These are phyloP conservation scores for Threskiornis aethiopicus DNA, from an alignment of 2,797 vertebrate genomes.

Conservation along the genomic window DNA sequence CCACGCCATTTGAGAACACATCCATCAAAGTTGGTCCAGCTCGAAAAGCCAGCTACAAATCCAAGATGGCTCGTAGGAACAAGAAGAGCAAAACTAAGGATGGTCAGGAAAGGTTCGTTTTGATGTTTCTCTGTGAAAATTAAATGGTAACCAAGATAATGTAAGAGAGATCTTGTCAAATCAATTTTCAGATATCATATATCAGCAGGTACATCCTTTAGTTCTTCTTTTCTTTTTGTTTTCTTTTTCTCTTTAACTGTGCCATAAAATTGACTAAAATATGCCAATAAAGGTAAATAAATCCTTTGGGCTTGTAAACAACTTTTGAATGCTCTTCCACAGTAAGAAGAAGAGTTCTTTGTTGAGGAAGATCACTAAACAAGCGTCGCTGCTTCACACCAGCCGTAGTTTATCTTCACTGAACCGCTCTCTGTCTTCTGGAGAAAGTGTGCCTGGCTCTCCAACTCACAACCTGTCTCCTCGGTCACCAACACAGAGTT, in stretches of 20 bases:
- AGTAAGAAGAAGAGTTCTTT: conserved; percentile 92
- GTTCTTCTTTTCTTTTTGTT: not conserved
- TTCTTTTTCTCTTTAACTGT: not conserved
- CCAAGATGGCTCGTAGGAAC: conserved; percentile 95
- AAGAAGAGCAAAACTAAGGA: conserved; percentile 91
- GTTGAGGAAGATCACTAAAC: conserved; percentile 94
- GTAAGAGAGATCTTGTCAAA: not conserved
- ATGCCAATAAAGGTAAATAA: not conserved
- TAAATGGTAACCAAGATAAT: not conserved
- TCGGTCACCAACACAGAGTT: conserved; percentile 91
- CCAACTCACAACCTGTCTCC: conserved; percentile 95
- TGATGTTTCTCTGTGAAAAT: not conserved
- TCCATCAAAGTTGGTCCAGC: conserved; percentile 97
- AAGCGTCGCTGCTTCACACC: conserved; percentile 92
- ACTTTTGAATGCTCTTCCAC: conserved; percentile 23
- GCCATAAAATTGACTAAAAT: not conserved
- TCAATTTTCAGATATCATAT: not conserved
- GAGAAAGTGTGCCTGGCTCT: conserved; percentile 93
- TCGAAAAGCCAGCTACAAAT: conserved; percentile 88
- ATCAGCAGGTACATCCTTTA: not conserved
- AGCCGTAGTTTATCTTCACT: conserved; percentile 94
- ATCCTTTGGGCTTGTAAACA: not conserved
- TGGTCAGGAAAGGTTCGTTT: conserved; percentile 88
- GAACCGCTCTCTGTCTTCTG: conserved; percentile 93
- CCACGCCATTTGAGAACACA: conserved; percentile 94